Percentiles rank a stretch among this genome's conserved stretches.
These are phyloP conservation scores for Prunella strophiata DNA, from an alignment of 2,797 vertebrate genomes.

Conservation along the genomic window DNA sequence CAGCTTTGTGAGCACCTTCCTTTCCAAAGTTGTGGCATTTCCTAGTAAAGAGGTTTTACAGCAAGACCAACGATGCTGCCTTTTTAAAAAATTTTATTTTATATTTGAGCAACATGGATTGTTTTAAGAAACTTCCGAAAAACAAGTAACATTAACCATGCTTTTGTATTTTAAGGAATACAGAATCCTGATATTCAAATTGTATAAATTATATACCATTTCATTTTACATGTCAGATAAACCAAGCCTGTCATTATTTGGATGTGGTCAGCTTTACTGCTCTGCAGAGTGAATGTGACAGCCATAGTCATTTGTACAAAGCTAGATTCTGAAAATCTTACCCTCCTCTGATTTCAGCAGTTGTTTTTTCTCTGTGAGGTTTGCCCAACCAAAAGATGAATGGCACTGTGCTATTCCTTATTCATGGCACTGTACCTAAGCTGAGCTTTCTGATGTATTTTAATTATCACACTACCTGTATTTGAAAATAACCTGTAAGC, in stretches of 20 bases:
- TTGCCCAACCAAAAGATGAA: neutral
- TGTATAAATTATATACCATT: neutral
- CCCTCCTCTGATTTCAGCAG: neutral
- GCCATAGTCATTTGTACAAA: neutral
- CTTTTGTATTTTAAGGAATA: neutral
- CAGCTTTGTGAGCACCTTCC: neutral
- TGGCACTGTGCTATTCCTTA: neutral
- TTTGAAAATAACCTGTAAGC: neutral
- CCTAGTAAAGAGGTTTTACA: neutral
- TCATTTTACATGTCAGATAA: neutral
- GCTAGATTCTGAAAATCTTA: neutral
- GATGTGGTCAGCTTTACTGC: neutral
- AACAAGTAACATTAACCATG: neutral
- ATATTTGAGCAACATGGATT: neutral
- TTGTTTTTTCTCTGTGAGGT: neutral
- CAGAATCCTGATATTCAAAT: neutral
- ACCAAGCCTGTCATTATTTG: neutral
- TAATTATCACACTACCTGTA: neutral
- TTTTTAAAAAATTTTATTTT: neutral
- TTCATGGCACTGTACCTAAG: neutral
- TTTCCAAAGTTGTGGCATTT: neutral
- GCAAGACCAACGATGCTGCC: rapidly evolving
- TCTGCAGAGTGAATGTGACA: neutral
- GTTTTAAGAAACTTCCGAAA: neutral
- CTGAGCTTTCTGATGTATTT: neutral